phyloP scores from a whole-genome alignment of 2,113 vertebrate species.

The Chamaetylas fuelleborni region DNA sequence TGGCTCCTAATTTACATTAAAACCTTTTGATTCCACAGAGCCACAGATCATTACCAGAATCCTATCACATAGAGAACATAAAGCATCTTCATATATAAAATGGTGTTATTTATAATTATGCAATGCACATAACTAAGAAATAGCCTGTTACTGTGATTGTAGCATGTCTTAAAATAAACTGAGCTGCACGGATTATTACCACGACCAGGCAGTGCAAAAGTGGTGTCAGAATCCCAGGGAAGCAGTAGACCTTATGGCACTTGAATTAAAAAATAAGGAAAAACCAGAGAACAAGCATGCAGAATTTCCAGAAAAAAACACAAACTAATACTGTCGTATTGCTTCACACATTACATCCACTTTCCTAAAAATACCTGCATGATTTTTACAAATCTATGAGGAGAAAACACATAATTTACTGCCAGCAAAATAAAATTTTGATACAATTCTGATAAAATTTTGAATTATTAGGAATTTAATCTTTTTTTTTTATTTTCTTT shows the following conservation, averaged over 20 bases:
- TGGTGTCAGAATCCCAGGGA: background rate
- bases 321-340: fast-evolving
- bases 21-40: background rate
- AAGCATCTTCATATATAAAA: background rate
- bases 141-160: background rate
- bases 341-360: background rate
- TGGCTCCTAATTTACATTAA: background rate
- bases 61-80: background rate
- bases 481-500: background rate
- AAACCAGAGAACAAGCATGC: background rate
- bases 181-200: background rate
- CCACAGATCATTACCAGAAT: background rate
- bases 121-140: background rate
- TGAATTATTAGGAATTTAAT: background rate
- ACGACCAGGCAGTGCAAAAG: background rate
- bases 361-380: background rate
- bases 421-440: too few relatives aligned
- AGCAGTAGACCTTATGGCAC: background rate
- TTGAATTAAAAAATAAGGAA: background rate
- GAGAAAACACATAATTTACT: background rate
- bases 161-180: background rate
- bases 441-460: background rate
- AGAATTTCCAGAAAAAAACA: background rate
- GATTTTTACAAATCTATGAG: background rate
- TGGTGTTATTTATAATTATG: background rate